Conservation (phyloP, 2,797 vertebrate genomes). For the Bucorvus abyssinicus region DNA sequence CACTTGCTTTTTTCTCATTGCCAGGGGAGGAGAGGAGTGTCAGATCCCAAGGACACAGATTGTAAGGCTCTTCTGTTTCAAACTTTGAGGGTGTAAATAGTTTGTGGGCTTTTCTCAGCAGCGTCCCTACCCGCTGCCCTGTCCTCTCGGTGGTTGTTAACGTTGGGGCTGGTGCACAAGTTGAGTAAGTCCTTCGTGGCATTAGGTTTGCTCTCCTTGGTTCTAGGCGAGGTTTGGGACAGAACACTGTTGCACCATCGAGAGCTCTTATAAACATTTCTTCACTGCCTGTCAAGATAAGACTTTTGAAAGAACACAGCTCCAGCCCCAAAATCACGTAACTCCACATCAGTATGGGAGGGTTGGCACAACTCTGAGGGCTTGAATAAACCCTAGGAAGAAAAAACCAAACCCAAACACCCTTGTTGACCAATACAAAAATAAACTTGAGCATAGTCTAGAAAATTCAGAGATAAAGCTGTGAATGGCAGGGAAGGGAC, state of each 20-base stretch:
- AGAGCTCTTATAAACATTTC: not conserved
- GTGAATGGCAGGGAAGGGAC: not conserved
- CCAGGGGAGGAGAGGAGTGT: not conserved
- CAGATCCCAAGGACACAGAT: not conserved
- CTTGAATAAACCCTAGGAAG: not conserved
- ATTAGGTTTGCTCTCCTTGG: not conserved
- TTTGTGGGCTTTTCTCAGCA: not conserved
- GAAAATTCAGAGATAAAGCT: not conserved
- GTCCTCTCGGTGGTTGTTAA: rapidly evolving
- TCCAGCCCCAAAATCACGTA: not conserved
- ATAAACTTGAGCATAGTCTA: not conserved
- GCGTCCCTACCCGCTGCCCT: not conserved
- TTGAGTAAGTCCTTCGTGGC: not conserved
- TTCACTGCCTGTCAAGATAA: not conserved
- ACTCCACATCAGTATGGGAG: not conserved
- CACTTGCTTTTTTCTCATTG: not conserved
- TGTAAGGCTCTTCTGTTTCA: not conserved
- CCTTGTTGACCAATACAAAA: not conserved
- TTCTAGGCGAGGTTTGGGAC: not conserved
- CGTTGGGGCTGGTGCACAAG: too few relatives aligned
- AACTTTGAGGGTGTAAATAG: not conserved
- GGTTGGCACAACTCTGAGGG: not conserved
- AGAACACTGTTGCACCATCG: rapidly evolving
- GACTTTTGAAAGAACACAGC: not conserved
- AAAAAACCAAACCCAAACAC: not conserved